phyloP scores from a whole-genome alignment of 2,888 invertebrate species.

The Tinea trinotella region DNA sequence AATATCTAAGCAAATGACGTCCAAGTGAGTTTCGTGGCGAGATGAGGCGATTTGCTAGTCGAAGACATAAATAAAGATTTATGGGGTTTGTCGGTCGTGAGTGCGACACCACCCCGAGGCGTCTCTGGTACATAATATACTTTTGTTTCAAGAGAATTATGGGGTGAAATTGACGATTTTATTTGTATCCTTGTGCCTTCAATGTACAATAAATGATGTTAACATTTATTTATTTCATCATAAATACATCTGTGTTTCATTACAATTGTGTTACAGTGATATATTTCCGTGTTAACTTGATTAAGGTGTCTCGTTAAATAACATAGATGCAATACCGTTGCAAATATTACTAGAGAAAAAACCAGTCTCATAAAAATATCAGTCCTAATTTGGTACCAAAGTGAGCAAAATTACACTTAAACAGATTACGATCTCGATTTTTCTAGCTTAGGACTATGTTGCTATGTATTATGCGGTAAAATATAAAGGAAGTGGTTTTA shows the following conservation, averaged over 20 bases:
- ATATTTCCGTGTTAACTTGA: no score
- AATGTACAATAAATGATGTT: background rate
- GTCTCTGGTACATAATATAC: constrained; percentile 10
- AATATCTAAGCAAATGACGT: constrained; percentile 47
- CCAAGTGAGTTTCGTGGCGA: constrained; percentile 31
- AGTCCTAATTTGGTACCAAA: background rate
- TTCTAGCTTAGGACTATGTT: background rate
- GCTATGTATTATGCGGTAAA: constrained; percentile 3
- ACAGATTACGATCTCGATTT: constrained; percentile 4
- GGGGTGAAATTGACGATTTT: constrained; percentile 13
- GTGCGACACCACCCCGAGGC: constrained; percentile 18
- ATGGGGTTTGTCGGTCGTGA: constrained; percentile 23
- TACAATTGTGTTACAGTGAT: no score
- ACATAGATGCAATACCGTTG: background rate
- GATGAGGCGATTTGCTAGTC: constrained; percentile 31
- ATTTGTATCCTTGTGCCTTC: background rate
- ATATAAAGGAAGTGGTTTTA: constrained; percentile 11
- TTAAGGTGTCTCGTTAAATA: no score
- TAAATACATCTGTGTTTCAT: background rate
- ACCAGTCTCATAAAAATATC: background rate
- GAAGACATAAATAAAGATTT: constrained; percentile 42
- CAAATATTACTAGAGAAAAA: background rate
- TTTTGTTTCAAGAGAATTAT: constrained; percentile 15
- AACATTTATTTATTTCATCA: background rate
- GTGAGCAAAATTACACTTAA: background rate